Base-by-base conservation (phyloP, 2,888 invertebrate species). In the Physocephala rufipes region DNA sequence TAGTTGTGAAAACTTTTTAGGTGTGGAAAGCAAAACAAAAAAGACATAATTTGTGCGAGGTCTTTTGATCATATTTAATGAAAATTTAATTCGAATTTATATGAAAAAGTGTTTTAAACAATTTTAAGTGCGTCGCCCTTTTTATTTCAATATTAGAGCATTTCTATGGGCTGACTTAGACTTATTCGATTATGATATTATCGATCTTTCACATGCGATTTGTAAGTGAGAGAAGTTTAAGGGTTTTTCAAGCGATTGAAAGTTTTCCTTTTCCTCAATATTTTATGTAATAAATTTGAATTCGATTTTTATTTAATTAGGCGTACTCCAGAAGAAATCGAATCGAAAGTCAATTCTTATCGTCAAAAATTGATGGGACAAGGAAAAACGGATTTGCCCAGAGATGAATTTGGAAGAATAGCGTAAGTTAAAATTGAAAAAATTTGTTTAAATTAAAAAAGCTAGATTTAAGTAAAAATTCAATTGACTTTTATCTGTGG, bases 331-430 rank as follows among this genome's bases (percentile, higher is more conserved):
- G 94, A 94, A 81, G 95, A 96, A 84, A 94, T 98, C 75, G 91
- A 92, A 77, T 89, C 90, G 80, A 95, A 96, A 82, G 95, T 99
- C 76, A 91, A 93, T 72, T 92, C 93, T 68, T 98, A 95, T 87
- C 90, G 98, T 72, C 91, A 91, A 80, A 93, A 95, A 90, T 88
- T 98, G 81, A 90, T 94, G 86, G 91, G 94, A 84, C 90, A 82
- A 77, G 83, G 87, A 82, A 84, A 86, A 82, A 82, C 89, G 77
- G 86, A 92, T 80, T 87, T 90, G 80, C 88, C 91, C 61, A 88
- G 89, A 79, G 95, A 96, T 88, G 94, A 95, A 86, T 93, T 92
- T 87, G 96, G 96, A 68, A 90, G 96, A 86, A 90, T 95, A 81
- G 89, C 78, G 83, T 83, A 75, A 83, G 83, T 83, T 75, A 53